A percentile compares a stretch with the other conserved stretches of the same genome.
phyloP scores from a whole-genome alignment of 2,888 invertebrate species.

The Epistrophe eligans region DNA sequence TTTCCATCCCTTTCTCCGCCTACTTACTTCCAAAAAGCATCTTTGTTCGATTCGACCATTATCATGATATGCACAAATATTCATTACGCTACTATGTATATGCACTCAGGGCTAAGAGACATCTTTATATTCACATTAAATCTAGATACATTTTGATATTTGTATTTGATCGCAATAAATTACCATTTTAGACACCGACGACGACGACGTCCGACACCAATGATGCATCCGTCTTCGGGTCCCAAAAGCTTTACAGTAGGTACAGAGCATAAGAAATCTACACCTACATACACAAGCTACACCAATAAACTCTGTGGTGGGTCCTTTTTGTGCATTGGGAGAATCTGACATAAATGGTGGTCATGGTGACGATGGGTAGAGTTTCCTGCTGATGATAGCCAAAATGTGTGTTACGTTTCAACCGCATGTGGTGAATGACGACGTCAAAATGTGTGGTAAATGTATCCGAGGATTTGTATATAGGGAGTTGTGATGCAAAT shows the following conservation, averaged over 20 bases:
- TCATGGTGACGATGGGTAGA: constrained; percentile 14
- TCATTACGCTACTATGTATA: constrained; percentile 61
- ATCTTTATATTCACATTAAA: constrained; percentile 76
- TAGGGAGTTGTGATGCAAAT: constrained; percentile 31
- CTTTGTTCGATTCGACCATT: constrained; percentile 10
- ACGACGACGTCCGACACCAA: constrained; percentile 74
- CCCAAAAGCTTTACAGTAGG: background rate
- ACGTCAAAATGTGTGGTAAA: constrained; percentile 74
- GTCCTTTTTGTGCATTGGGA: background rate
- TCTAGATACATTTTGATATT: constrained; percentile 75
- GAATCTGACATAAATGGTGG: background rate
- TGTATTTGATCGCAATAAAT: constrained; percentile 76
- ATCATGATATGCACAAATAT: constrained; percentile 52
- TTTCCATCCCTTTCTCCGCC: background rate
- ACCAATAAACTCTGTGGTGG: background rate
- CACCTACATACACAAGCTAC: background rate
- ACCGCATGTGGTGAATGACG: constrained; percentile 74
- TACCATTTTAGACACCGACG: constrained; percentile 75
- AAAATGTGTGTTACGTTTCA: constrained; percentile 61
- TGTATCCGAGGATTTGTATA: constrained; percentile 69
- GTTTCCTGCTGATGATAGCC: constrained; percentile 59
- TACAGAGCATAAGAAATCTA: background rate
- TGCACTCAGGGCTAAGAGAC: constrained; percentile 67
- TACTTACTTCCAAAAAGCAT: background rate
- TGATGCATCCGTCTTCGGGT: constrained; percentile 67